Conservation (phyloP, 2,888 invertebrate genomes). For the Sicus ferrugineus region DNA sequence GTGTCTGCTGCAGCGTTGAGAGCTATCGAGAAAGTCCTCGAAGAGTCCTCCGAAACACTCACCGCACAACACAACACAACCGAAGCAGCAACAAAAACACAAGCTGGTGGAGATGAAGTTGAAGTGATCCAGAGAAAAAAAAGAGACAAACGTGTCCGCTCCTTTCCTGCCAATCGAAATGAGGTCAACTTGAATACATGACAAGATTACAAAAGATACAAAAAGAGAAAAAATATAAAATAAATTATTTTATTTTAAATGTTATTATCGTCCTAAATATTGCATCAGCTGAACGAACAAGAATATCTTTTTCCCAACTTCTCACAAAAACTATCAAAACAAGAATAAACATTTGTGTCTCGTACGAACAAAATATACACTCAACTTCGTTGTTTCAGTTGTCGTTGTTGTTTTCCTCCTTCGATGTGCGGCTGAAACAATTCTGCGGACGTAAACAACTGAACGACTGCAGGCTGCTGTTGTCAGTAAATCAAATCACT, state of each 20-base stretch:
- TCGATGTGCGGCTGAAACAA: neutral
- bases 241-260: no score
- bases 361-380: no score
- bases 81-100: neutral
- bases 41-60: neutral
- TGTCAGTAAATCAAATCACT: slow-evolving; percentile 1
- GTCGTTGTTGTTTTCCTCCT: neutral
- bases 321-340: neutral
- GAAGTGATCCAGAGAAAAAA: neutral
- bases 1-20: neutral
- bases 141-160: neutral
- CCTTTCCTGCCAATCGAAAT: neutral
- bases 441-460: neutral
- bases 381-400: neutral
- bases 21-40: neutral
- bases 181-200: neutral
- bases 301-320: no score
- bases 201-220: neutral
- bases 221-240: neutral
- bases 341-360: neutral
- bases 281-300: no score
- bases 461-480: neutral
- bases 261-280: no score
- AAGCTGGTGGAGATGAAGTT: neutral
- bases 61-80: neutral